Evolutionary conservation across 2,113 vertebrate species (phyloP).

Genomic region (Oncorhynchus mykiss): DNA sequence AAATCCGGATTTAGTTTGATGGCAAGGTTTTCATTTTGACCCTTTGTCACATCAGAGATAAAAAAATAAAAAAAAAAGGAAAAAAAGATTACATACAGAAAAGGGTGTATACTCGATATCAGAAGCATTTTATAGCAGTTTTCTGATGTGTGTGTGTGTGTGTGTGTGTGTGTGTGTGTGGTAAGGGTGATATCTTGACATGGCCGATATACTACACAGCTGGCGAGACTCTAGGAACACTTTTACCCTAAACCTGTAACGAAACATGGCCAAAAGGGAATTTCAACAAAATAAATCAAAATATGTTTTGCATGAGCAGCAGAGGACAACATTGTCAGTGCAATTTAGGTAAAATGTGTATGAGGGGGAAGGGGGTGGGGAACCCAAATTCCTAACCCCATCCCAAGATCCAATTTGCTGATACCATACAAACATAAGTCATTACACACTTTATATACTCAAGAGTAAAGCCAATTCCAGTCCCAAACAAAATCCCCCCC

Average conservation of each 20-base stretch:
- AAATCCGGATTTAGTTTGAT: too few relatives aligned
- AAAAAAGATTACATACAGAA: background rate
- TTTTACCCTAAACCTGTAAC: slow-evolving; percentile 33
- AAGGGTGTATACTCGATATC: background rate
- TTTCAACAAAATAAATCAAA: slow-evolving; percentile 29
- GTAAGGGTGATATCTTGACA: background rate
- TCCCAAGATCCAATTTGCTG: slow-evolving; percentile 20
- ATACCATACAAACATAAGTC: slow-evolving; percentile 32
- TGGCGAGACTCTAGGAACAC: slow-evolving; percentile 11
- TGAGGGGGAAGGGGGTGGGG: too few relatives aligned
- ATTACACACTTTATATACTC: slow-evolving; percentile 44
- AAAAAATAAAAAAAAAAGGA: too few relatives aligned
- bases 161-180: too few relatives aligned
- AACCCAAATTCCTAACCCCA: too few relatives aligned
- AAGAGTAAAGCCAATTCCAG: slow-evolving; percentile 47
- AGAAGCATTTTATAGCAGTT: background rate
- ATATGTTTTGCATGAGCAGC: background rate
- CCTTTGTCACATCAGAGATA: too few relatives aligned
- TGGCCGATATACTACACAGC: slow-evolving; percentile 4
- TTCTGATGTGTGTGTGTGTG: background rate
- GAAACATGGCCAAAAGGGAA: slow-evolving; percentile 36
- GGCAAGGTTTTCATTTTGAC: too few relatives aligned
- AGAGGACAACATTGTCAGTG: slow-evolving; percentile 4
- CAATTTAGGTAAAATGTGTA: slow-evolving; percentile 2
- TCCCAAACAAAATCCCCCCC: slow-evolving; percentile 20